Percentiles rank a stretch among this genome's conserved stretches.
Conservation (phyloP, 2,888 invertebrate genomes). For the Adineta ricciae region DNA sequence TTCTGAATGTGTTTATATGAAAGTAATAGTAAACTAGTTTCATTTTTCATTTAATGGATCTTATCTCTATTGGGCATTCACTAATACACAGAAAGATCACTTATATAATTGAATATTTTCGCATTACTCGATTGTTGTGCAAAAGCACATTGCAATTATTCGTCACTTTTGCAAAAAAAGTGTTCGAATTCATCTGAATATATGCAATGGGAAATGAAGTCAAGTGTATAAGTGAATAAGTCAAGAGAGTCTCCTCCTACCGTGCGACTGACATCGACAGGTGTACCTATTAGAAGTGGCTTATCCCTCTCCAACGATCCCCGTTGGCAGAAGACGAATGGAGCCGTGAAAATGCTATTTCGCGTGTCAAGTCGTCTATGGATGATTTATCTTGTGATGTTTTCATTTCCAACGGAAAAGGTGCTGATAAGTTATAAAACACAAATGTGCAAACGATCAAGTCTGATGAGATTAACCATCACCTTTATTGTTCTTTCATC, state of each 20-base stretch:
- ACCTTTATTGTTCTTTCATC: constrained; percentile 13
- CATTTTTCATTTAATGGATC: background rate
- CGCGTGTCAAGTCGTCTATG: background rate
- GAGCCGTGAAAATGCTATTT: background rate
- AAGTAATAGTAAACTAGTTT: background rate
- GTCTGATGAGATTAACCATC: constrained; percentile 5
- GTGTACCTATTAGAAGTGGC: background rate
- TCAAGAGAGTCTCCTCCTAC: background rate
- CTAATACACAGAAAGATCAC: background rate
- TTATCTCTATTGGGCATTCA: background rate
- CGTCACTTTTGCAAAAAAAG: background rate
- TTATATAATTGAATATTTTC: background rate
- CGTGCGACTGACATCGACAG: background rate
- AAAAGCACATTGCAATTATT: background rate
- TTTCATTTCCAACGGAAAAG: background rate
- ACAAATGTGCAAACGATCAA: background rate
- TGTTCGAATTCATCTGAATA: background rate
- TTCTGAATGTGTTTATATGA: background rate
- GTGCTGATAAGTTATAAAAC: background rate
- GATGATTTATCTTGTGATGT: background rate
- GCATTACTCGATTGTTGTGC: background rate
- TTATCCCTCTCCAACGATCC: background rate
- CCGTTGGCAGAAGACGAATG: background rate
- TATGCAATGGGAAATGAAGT: background rate
- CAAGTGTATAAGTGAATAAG: background rate